Evolutionary conservation across 2,797 vertebrate species (phyloP).

Genomic region (Takifugu rubripes): DNA sequence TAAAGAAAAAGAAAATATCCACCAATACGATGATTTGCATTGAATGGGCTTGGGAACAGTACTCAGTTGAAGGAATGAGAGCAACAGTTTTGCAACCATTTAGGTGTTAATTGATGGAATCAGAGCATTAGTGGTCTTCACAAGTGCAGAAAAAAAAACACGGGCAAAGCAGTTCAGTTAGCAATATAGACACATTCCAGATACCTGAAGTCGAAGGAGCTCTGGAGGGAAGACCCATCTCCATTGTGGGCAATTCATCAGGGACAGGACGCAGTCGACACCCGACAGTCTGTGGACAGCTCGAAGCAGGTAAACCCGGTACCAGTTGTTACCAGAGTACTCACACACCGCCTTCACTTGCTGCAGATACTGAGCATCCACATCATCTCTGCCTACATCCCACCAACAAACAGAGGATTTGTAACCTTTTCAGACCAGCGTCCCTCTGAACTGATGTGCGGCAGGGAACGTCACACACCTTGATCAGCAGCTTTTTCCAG

Average conservation of each 20-base stretch:
- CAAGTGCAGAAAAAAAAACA: no score
- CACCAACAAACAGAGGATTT: background rate
- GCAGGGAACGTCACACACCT: slow-evolving; percentile 29
- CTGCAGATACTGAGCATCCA: slow-evolving; percentile 41
- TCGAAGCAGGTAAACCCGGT: slow-evolving; percentile 72
- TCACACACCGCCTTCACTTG: slow-evolving; percentile 65
- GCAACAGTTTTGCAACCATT: no score
- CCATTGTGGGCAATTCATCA: slow-evolving; percentile 52
- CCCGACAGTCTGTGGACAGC: slow-evolving; percentile 53
- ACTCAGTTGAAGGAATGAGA: no score
- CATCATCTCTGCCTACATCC: slow-evolving; percentile 1
- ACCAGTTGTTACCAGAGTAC: slow-evolving; percentile 67
- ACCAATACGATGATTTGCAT: background rate
- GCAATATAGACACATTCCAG: background rate
- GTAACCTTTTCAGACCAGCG: background rate
- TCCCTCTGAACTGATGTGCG: no score
- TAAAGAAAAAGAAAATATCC: background rate
- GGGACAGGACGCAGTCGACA: slow-evolving; percentile 47
- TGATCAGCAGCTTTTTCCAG: slow-evolving; percentile 21
- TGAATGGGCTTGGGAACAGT: no score
- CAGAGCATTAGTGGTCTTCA: no score
- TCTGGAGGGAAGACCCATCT: slow-evolving; percentile 69
- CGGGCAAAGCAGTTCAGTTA: background rate
- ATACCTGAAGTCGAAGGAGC: slow-evolving; percentile 64
- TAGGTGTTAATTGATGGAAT: no score